These are phyloP conservation scores for Ammodramus savannarum DNA, from an alignment of 2,113 vertebrate species.

Conservation along the genomic window DNA sequence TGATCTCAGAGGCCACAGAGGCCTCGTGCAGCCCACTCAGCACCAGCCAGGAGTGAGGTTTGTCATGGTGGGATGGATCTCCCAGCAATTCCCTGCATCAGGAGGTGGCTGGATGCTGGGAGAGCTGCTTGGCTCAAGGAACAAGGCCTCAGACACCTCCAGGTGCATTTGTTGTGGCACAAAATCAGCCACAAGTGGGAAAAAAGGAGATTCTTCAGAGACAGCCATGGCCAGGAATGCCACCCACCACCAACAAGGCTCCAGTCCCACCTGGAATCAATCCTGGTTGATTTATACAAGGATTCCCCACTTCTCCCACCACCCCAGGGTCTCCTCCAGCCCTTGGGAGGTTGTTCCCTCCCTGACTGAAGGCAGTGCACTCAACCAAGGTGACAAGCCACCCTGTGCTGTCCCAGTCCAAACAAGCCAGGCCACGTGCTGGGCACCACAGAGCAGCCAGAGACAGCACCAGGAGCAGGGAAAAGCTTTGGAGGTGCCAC, in stretches of 20 bases:
- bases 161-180: background rate
- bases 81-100: background rate
- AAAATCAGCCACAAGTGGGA: background rate
- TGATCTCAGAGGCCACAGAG: background rate
- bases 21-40: background rate
- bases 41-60: background rate
- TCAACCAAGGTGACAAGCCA: background rate
- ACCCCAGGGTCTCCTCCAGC: rapidly evolving
- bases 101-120: background rate
- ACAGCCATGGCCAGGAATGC: background rate
- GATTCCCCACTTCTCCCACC: too few relatives aligned
- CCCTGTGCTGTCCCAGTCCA: background rate
- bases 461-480: rapidly evolving
- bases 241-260: background rate
- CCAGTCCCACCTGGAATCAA: background rate
- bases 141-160: background rate
- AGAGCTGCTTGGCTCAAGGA: background rate
- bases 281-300: background rate
- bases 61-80: background rate
- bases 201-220: background rate
- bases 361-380: background rate
- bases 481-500: background rate
- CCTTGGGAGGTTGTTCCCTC: background rate
- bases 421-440: background rate
- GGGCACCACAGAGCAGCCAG: background rate